Evolutionary conservation across 2,888 invertebrate species (phyloP).

Genomic region (Chaetogeoica ovagalla): DNA sequence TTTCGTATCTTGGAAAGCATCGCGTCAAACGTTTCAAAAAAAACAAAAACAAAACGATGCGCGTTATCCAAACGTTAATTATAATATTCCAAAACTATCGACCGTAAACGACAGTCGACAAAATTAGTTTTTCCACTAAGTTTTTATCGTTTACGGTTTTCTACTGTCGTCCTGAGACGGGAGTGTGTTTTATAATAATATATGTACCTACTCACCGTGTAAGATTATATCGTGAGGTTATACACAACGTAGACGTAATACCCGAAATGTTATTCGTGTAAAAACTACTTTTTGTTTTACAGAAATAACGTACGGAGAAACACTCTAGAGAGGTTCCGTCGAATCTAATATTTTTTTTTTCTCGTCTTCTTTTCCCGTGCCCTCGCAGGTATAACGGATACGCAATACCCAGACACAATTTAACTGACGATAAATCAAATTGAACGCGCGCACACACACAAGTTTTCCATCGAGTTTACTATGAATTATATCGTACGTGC

Average conservation of each 20-base stretch:
- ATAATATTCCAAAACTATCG: no score
- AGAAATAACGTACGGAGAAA: slow-evolving; percentile 10
- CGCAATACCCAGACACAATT: slow-evolving; percentile 31
- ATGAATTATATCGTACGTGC: slow-evolving; percentile 31
- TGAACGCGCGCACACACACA: slow-evolving; percentile 23
- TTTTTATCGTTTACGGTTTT: no score
- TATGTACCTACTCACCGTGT: not conserved
- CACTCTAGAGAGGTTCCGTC: slow-evolving; percentile 30
- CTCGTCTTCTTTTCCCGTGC: not conserved
- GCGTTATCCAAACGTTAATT: no score
- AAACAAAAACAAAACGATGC: no score
- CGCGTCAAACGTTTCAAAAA: no score
- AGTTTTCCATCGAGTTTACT: slow-evolving; percentile 29
- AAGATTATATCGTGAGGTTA: not conserved
- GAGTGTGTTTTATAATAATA: no score
- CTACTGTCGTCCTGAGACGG: no score
- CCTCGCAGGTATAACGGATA: slow-evolving; percentile 4
- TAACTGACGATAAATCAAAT: slow-evolving; percentile 42
- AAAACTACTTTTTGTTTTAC: slow-evolving; percentile 23
- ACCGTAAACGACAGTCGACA: no score
- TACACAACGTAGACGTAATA: not conserved
- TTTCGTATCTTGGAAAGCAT: no score
- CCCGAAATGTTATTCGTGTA: slow-evolving; percentile 19
- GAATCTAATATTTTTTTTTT: slow-evolving; percentile 15
- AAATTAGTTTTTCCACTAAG: no score